phyloP scores from a whole-genome alignment of 1,140 invertebrate species.

The Neodiprion fabricii region DNA sequence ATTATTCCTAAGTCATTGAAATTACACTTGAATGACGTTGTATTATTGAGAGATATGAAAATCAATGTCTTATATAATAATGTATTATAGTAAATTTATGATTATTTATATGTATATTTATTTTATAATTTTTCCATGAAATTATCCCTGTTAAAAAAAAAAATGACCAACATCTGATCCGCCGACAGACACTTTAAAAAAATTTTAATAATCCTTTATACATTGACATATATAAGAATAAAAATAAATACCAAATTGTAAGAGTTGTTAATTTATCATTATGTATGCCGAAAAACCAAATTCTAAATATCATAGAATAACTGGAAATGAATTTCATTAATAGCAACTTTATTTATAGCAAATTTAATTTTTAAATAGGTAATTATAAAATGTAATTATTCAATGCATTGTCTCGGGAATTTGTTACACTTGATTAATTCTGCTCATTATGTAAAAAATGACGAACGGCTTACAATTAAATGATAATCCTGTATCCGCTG shows the following conservation, averaged over 20 bases:
- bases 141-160: conserved; percentile 41
- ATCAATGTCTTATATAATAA: conserved; percentile 56
- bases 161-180: conserved; percentile 58
- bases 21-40: conserved; percentile 26
- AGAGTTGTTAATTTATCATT: background rate
- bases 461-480: too few species aligned
- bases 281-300: background rate
- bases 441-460: too few species aligned
- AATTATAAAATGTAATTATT: background rate
- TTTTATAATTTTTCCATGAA: conserved; percentile 56
- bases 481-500: too few species aligned
- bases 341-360: too few species aligned
- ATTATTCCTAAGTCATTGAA: conserved; percentile 23
- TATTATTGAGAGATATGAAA: conserved; percentile 36
- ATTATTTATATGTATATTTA: conserved; percentile 61
- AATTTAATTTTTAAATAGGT: background rate
- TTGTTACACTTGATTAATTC: background rate
- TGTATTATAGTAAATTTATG: conserved; percentile 61
- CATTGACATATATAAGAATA: conserved; percentile 60
- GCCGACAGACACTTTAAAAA: conserved; percentile 43
- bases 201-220: conserved; percentile 62
- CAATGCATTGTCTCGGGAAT: background rate
- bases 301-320: too few species aligned
- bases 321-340: too few species aligned
- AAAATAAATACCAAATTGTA: conserved; percentile 40